These are phyloP conservation scores for Drosophila eugracilis DNA, from an alignment of 1,140 invertebrate genomes.

Conservation along the genomic window DNA sequence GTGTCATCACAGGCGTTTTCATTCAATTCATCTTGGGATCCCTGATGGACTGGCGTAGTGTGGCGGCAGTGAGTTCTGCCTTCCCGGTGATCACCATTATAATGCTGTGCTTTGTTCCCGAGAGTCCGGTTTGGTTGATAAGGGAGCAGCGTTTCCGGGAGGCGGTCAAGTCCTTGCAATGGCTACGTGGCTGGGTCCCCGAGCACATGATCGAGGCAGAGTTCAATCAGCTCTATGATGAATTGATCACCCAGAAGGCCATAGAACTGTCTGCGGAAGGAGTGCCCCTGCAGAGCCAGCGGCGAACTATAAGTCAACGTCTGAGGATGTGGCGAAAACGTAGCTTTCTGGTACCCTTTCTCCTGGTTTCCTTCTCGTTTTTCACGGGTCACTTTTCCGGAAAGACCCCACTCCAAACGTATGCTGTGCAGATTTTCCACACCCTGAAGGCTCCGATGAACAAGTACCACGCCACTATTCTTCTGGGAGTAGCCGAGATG, in stretches of 20 bases:
- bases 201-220: conserved; percentile 86
- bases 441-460: conserved; percentile 89
- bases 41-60: conserved; percentile 89
- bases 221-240: conserved; percentile 86
- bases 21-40: conserved; percentile 89
- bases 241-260: conserved; percentile 80
- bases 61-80: conserved; percentile 88
- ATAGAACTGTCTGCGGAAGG: conserved; percentile 59
- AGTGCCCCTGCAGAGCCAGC: conserved; percentile 8
- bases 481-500: conserved; percentile 89
- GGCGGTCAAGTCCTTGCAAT: conserved; percentile 87
- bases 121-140: conserved; percentile 91
- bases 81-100: conserved; percentile 89
- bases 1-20: conserved; percentile 90
- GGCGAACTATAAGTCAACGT: conserved; percentile 42
- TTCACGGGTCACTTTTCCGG: conserved; percentile 90
- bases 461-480: conserved; percentile 89
- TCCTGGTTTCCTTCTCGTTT: conserved; percentile 88
- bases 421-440: conserved; percentile 89
- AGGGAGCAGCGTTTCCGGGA: conserved; percentile 87
- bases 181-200: conserved; percentile 89
- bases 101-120: conserved; percentile 89
- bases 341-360: conserved; percentile 88
- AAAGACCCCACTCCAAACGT: conserved; percentile 89
- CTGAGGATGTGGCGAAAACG: conserved; percentile 74